Conservation (phyloP, 2,797 vertebrate genomes). For the Ispidina lecontei region DNA sequence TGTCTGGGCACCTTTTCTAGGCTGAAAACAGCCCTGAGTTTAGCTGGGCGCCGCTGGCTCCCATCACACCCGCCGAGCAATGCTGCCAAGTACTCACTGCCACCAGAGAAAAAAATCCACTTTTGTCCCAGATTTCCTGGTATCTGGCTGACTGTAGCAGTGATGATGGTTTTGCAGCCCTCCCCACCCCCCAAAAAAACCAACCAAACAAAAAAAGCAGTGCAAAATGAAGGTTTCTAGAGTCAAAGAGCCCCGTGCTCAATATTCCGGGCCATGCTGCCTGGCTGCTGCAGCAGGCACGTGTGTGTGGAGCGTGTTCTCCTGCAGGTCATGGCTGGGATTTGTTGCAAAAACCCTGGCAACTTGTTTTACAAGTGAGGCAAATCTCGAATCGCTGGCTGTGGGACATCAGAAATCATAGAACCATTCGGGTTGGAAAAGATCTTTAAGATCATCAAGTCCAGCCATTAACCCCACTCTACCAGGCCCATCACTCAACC, state of each 20-base stretch:
- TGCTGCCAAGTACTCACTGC: not conserved
- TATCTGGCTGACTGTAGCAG: not conserved
- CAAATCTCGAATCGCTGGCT: fast-evolving
- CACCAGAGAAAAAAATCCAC: fast-evolving
- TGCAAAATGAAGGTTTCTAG: not conserved
- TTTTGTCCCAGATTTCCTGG: not conserved
- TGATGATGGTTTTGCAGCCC: not conserved
- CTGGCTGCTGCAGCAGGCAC: not conserved
- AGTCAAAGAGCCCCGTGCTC: not conserved
- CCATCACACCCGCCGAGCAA: fast-evolving
- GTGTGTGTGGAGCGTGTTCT: not conserved
- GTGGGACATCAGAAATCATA: not conserved
- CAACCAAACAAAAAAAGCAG: not conserved
- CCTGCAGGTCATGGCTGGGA: not conserved
- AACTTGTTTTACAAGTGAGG: not conserved
- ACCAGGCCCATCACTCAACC: too few relatives aligned
- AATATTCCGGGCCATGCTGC: not conserved
- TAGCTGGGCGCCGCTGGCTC: fast-evolving
- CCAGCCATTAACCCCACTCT: too few relatives aligned
- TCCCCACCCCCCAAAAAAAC: not conserved
- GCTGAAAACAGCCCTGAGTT: not conserved
- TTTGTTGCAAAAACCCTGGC: not conserved
- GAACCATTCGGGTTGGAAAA: too few relatives aligned
- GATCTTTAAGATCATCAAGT: too few relatives aligned
- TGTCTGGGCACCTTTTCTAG: not conserved